Evolutionary conservation across 2,888 invertebrate genomes (phyloP).

Genomic region (Ceriagrion tenellum): DNA sequence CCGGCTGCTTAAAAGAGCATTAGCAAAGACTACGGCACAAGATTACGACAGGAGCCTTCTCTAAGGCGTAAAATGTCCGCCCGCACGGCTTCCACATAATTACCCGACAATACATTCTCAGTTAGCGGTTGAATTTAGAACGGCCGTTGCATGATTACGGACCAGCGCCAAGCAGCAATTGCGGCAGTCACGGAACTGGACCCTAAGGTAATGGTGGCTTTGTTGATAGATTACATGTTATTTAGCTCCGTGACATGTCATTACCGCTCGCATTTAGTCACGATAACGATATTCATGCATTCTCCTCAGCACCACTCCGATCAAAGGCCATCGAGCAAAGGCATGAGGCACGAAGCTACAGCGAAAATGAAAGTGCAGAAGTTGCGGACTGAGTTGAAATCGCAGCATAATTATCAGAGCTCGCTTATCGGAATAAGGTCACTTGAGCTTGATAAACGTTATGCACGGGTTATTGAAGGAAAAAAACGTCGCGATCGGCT

Average conservation of each 20-base stretch:
- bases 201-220: conserved; percentile 57
- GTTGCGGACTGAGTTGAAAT: not conserved
- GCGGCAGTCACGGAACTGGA: conserved; percentile 49
- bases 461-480: no score
- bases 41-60: not conserved
- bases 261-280: conserved; percentile 54
- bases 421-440: not conserved
- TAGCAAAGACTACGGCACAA: not conserved
- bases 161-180: conserved; percentile 46
- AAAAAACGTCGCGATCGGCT: no score
- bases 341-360: conserved; percentile 27
- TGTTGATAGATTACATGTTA: conserved; percentile 67
- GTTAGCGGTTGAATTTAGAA: conserved; percentile 50
- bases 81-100: not conserved
- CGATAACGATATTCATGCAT: conserved; percentile 61
- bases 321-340: conserved; percentile 30
- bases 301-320: not conserved
- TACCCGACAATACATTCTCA: conserved; percentile 46
- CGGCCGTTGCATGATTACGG: conserved; percentile 49
- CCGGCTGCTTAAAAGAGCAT: conserved; percentile 14
- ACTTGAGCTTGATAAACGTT: not conserved
- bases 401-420: not conserved
- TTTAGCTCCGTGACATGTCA: conserved; percentile 57
- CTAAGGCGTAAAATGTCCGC: conserved; percentile 47
- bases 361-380: conserved; percentile 4